A percentile compares a stretch with the other conserved stretches of the same genome.
These are phyloP conservation scores for Carcina quercana DNA, from an alignment of 2,888 invertebrate genomes.

Conservation along the genomic window DNA sequence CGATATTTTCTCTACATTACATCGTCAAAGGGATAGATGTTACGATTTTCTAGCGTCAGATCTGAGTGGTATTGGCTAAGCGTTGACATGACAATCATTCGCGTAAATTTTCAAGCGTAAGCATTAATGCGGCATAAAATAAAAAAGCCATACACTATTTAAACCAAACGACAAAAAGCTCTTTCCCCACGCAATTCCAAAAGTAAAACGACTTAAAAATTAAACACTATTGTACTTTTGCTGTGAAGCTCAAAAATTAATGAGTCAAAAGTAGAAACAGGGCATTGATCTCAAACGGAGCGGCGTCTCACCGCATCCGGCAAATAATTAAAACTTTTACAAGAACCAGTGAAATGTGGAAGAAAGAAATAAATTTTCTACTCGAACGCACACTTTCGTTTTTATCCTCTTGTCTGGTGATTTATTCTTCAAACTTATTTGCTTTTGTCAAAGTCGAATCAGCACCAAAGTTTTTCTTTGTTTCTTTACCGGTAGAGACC, in stretches of 20 bases:
- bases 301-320: constrained; percentile 49
- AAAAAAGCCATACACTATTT: too few species aligned
- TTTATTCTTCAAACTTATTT: constrained; percentile 43
- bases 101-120: too few species aligned
- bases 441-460: constrained; percentile 20
- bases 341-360: constrained; percentile 55
- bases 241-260: constrained; percentile 28
- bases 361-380: constrained; percentile 64
- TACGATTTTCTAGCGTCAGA: too few species aligned
- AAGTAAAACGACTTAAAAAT: constrained; percentile 4
- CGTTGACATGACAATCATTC: too few species aligned
- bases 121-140: too few species aligned
- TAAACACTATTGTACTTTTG: constrained; percentile 8
- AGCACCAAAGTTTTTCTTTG: constrained; percentile 23
- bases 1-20: too few species aligned
- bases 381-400: constrained; percentile 56
- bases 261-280: constrained; percentile 33
- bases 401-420: constrained; percentile 51
- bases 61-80: too few species aligned
- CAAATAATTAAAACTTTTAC: constrained; percentile 66
- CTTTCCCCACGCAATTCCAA: not conserved
- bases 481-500: constrained; percentile 17
- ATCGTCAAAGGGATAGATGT: too few species aligned
- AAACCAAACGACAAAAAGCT: constrained; percentile 1
- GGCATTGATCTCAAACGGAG: constrained; percentile 44